phyloP scores from a whole-genome alignment of 2,888 invertebrate genomes.

The Ochropacha duplaris region DNA sequence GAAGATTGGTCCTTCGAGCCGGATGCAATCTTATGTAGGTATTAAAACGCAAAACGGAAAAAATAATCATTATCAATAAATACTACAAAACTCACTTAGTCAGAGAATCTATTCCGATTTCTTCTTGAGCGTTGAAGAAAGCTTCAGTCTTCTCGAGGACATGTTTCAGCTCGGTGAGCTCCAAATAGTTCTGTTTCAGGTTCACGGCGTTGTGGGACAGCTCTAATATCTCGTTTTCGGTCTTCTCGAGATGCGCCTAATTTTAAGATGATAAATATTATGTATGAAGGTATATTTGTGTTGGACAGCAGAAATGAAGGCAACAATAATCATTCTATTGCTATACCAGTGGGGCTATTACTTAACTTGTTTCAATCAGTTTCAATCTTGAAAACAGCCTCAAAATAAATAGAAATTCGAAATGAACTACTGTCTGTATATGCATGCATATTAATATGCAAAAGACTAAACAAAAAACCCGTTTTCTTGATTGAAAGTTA shows the following conservation, averaged over 20 bases:
- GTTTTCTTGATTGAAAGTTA: no score
- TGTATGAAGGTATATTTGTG: not conserved
- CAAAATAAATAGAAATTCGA: no score
- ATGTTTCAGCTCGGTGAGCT: constrained; percentile 94
- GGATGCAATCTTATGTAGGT: not conserved
- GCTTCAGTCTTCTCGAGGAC: constrained; percentile 96
- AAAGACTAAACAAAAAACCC: no score
- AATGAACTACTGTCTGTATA: no score
- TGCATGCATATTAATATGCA: no score
- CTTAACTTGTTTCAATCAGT: no score
- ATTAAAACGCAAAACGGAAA: not conserved
- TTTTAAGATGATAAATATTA: not conserved
- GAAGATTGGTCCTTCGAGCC: not conserved
- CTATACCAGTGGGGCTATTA: no score
- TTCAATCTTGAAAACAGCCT: no score
- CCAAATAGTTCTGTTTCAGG: constrained; percentile 94
- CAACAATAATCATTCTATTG: no score
- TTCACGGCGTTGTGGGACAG: constrained; percentile 96
- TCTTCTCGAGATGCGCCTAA: constrained; percentile 95
- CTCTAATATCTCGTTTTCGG: constrained; percentile 97
- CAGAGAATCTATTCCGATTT: constrained; percentile 85
- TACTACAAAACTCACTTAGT: constrained; percentile 69
- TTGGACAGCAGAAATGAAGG: no score
- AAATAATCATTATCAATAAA: not conserved
- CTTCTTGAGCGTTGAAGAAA: constrained; percentile 93